Conservation (phyloP, 1,140 invertebrate genomes). For the Dolichoris vasculosae region DNA sequence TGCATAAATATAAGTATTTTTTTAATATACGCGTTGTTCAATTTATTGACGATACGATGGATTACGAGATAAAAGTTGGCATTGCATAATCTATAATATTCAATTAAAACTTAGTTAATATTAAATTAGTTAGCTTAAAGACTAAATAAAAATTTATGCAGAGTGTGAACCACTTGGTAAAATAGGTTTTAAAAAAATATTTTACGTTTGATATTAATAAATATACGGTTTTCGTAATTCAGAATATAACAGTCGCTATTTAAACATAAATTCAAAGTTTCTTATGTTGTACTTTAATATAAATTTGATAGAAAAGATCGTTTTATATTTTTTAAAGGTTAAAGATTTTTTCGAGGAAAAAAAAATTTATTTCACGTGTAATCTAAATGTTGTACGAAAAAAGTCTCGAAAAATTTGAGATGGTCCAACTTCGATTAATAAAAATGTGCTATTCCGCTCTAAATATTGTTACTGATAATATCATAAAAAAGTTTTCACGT, state of each 20-base stretch:
- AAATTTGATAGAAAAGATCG: neutral
- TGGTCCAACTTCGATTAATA: neutral
- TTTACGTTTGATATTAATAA: neutral
- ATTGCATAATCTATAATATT: neutral
- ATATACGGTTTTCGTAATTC: neutral
- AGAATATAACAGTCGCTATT: neutral
- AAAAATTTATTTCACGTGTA: constrained; percentile 17
- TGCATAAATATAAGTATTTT: neutral
- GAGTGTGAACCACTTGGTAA: neutral
- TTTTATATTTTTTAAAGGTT: neutral
- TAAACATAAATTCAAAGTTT: neutral
- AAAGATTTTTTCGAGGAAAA: neutral
- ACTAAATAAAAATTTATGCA: neutral
- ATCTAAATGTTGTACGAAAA: constrained; percentile 22
- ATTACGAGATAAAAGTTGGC: neutral
- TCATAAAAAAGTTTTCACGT: neutral
- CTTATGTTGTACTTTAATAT: neutral
- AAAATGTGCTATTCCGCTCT: constrained; percentile 25
- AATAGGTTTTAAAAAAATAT: neutral
- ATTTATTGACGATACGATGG: neutral
- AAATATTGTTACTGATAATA: constrained; percentile 20
- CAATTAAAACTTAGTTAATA: neutral
- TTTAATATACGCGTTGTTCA: neutral
- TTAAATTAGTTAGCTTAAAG: neutral
- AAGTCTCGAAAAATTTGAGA: neutral